These are phyloP conservation scores for Orius laevigatus DNA, from an alignment of 1,140 invertebrate species.

Conservation along the genomic window DNA sequence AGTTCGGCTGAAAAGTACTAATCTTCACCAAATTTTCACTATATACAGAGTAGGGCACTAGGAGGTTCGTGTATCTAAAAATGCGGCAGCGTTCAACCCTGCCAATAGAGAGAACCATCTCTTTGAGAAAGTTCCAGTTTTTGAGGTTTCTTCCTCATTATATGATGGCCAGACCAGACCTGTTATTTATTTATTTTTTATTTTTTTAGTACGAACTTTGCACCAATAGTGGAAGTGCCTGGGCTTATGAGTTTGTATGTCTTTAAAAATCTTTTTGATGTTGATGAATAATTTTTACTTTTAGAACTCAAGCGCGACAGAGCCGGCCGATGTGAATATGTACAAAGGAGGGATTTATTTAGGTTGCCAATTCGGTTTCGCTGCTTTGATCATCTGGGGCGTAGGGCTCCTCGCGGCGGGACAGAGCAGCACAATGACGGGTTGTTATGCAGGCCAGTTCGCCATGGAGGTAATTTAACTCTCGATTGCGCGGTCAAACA, in stretches of 20 bases:
- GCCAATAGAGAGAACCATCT: too few relatives aligned
- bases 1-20: too few relatives aligned
- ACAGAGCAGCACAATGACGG: slow-evolving; percentile 81
- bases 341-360: slow-evolving; percentile 72
- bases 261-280: slow-evolving; percentile 15
- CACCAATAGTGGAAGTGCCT: neutral
- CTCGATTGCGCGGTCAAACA: neutral
- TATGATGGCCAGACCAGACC: too few relatives aligned
- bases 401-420: slow-evolving; percentile 79
- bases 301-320: slow-evolving; percentile 20
- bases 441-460: slow-evolving; percentile 60
- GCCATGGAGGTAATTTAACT: slow-evolving; percentile 43
- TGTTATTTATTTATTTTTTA: slow-evolving; percentile 3
- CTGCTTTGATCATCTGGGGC: slow-evolving; percentile 78
- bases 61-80: too few relatives aligned
- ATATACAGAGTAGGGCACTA: too few relatives aligned
- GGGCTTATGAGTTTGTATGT: neutral
- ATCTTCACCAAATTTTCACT: too few relatives aligned
- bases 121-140: too few relatives aligned
- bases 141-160: too few relatives aligned
- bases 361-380: slow-evolving; percentile 63
- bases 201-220: slow-evolving; percentile 19
- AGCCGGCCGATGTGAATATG: slow-evolving; percentile 52
- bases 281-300: slow-evolving; percentile 28
- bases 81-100: too few relatives aligned